Evolutionary conservation across 2,797 vertebrate genomes (phyloP).

Genomic region (Aplochiton taeniatus): DNA sequence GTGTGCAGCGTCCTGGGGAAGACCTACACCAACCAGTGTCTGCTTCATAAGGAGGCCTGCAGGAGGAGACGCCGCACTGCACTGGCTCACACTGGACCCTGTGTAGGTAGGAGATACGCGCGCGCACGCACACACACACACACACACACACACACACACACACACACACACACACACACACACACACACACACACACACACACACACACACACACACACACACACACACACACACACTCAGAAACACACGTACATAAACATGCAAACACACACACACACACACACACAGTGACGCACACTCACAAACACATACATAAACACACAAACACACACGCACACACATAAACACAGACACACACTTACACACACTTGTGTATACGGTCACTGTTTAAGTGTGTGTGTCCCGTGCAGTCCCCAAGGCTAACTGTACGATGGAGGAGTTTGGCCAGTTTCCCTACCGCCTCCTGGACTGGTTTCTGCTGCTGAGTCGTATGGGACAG

Average conservation of each 20-base stretch:
- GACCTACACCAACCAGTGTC: constrained; percentile 71
- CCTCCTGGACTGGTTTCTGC: constrained; percentile 79
- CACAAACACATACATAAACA: too few species aligned
- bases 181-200: not conserved
- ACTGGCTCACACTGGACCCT: constrained; percentile 71
- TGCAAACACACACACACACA: not conserved
- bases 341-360: constrained; percentile 20
- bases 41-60: constrained; percentile 76
- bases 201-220: too few species aligned
- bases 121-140: constrained; percentile 1
- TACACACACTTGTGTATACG: constrained; percentile 20
- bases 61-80: constrained; percentile 68
- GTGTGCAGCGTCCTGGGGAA: constrained; percentile 78
- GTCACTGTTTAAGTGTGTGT: constrained; percentile 19
- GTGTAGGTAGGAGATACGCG: constrained; percentile 60
- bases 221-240: too few species aligned
- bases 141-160: not conserved
- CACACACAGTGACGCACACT: not conserved
- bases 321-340: not conserved
- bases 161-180: not conserved
- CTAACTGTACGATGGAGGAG: constrained; percentile 65
- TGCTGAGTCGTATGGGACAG: constrained; percentile 74
- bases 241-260: too few species aligned
- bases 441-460: constrained; percentile 76
- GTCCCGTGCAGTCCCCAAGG: constrained; percentile 57